Base-by-base conservation (phyloP, 1,140 invertebrate species). In the Asbolus verrucosus region DNA sequence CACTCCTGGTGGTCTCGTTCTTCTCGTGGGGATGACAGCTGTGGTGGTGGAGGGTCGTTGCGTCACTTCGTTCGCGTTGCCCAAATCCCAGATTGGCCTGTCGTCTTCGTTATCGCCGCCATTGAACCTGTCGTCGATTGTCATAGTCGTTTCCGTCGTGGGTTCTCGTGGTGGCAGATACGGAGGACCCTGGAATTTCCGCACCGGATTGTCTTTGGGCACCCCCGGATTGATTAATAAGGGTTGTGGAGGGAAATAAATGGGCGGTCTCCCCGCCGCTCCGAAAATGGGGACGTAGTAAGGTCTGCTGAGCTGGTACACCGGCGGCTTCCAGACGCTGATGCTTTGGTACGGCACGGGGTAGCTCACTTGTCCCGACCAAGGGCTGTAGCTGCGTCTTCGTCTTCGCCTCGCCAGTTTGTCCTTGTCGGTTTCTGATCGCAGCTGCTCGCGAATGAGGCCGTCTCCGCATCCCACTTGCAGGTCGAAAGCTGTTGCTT, bases 401-500 rank as follows among this genome's bases (percentile, higher is more conserved):
- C 36, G 19, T 54, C 11, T 33, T 15, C 11, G 30, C 6, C 11
- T 27, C 27, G 59, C 19, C n/a, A 9, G n/a, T 13, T 30, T 36
- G 18, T 14, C 16, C 13, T 33, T 61, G 59, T 65, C n/a, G n/a
- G n/a, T n/a, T n/a, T n/a, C n/a, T n/a, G n/a, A 0, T 46, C 9
- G 19, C 19, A 27, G 6, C 9, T 54, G 24, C 19, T 54, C 19
- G 5, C 79, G 75, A 5, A 76, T 19, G 19, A 50, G 30, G 6
- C 69, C 65, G 16, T 80, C 80, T 14, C 77, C 79, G 59, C 79
- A 82, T 14, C 77, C 79, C 15, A 81, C 79, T 67, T 83, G 81
- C 43, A 81, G 70, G 67, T 82, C 79, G 33, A 1, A 61, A 46
- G 19, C 61, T 63, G 19, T 60, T 60, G 4, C n/a, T 30, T 3